These are phyloP conservation scores for Acropora tenuis DNA, from an alignment of 64 coral and sea anemone species.

Conservation along the genomic window DNA sequence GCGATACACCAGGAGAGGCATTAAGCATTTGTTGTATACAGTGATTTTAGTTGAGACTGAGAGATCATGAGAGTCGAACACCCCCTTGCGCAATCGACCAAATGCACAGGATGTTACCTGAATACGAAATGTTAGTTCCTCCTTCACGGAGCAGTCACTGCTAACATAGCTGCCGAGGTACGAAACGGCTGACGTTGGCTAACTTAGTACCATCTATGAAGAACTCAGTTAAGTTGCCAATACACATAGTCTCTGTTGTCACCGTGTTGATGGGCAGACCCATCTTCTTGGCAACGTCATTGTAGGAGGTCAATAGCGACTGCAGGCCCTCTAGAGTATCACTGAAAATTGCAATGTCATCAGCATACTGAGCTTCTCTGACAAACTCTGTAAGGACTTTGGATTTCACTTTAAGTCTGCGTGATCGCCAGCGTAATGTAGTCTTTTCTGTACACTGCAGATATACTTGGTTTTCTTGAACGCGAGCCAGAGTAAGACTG, in stretches of 20 bases:
- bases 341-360: slow-evolving; percentile 62
- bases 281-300: slow-evolving; percentile 31
- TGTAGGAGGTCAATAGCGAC: slow-evolving; percentile 24
- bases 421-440: slow-evolving; percentile 20
- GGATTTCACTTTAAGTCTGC: slow-evolving; percentile 46
- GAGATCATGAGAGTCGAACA: no score
- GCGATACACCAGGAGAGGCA: no score
- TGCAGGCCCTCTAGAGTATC: slow-evolving; percentile 46
- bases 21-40: no score
- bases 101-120: slow-evolving; percentile 48
- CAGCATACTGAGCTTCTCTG: slow-evolving; percentile 55
- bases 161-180: slow-evolving; percentile 35
- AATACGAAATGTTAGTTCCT: slow-evolving; percentile 42
- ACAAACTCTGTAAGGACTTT: slow-evolving; percentile 58
- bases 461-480: slow-evolving; percentile 1
- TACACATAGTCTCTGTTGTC: slow-evolving; percentile 58
- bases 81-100: no score
- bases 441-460: background rate
- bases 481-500: background rate
- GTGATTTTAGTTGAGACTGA: no score
- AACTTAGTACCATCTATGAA: slow-evolving; percentile 50
- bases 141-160: slow-evolving; percentile 59
- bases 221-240: slow-evolving; percentile 19
- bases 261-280: slow-evolving; percentile 22
- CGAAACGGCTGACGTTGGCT: slow-evolving; percentile 33